phyloP scores from a whole-genome alignment of 2,797 vertebrate genomes.

The Ceryle rudis region DNA sequence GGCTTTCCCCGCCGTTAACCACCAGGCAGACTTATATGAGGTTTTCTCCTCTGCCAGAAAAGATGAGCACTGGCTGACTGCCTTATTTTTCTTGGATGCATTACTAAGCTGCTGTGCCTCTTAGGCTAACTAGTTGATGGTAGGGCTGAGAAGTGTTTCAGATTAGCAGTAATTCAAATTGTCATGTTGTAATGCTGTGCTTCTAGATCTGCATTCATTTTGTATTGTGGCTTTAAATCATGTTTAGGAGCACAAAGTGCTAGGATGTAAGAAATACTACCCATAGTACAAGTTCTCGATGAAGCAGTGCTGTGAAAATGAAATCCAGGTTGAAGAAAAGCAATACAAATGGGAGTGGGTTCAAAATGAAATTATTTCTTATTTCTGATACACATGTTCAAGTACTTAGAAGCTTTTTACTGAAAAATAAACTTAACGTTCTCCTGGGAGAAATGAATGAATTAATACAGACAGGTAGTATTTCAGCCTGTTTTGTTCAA shows the following conservation, averaged over 20 bases:
- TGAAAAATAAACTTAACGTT: not conserved
- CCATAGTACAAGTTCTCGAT: not conserved
- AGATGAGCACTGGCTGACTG: not conserved
- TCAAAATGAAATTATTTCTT: not conserved
- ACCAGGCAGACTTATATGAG: not conserved
- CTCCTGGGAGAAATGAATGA: not conserved
- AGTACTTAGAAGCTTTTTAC: not conserved
- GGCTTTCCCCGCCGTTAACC: not conserved
- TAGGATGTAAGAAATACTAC: not conserved
- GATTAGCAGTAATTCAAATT: not conserved
- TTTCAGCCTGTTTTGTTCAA: not conserved
- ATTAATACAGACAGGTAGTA: not conserved
- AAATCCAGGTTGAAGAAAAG: not conserved
- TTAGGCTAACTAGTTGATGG: not conserved
- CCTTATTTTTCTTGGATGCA: not conserved
- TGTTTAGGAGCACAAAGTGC: not conserved
- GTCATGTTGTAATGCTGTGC: not conserved
- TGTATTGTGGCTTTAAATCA: not conserved
- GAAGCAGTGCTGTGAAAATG: not conserved
- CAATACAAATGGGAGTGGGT: not conserved
- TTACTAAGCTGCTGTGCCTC: not conserved
- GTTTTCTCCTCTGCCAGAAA: not conserved
- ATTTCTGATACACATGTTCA: not conserved
- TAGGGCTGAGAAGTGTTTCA: not conserved
- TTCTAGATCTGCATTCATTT: not conserved